Evolutionary conservation across 2,888 invertebrate species (phyloP).

Genomic region (Antheraea yamamai): DNA sequence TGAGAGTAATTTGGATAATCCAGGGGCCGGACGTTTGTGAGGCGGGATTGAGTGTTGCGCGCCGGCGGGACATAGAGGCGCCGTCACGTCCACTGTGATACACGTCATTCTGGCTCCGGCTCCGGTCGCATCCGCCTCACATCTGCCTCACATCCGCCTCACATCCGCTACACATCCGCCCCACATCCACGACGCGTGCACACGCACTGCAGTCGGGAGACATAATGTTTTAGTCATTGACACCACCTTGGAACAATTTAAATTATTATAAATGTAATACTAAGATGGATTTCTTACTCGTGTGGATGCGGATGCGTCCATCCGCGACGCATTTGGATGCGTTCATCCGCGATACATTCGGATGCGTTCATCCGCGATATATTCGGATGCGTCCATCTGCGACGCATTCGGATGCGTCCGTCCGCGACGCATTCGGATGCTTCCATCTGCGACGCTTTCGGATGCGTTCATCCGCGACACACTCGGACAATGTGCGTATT

Average conservation of each 20-base stretch:
- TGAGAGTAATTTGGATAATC: constrained; percentile 38
- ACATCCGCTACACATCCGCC: constrained; percentile 22
- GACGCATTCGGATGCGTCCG: too few species aligned
- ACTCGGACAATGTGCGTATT: constrained; percentile 69
- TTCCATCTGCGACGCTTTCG: constrained; percentile 35
- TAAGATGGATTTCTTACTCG: constrained; percentile 40
- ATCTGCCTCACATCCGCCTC: constrained; percentile 22
- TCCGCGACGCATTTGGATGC: constrained; percentile 22
- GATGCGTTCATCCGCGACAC: constrained; percentile 41
- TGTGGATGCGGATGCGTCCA: constrained; percentile 53
- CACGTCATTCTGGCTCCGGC: constrained; percentile 30
- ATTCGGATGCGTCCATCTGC: too few species aligned
- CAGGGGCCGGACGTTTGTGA: constrained; percentile 93
- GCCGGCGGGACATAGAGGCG: constrained; percentile 63
- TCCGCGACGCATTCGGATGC: constrained; percentile 26
- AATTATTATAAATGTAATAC: constrained; percentile 22
- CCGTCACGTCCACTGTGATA: constrained; percentile 34
- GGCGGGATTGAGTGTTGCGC: constrained; percentile 88
- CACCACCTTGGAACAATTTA: constrained; percentile 32
- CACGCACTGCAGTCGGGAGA: constrained; percentile 19
- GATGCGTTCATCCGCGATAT: constrained; percentile 19
- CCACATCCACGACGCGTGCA: constrained; percentile 11
- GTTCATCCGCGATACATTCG: constrained; percentile 31
- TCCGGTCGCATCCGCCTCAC: too few species aligned
- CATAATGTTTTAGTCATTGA: constrained; percentile 28